These are phyloP conservation scores for Cepaea nemoralis DNA, from an alignment of 1,140 invertebrate genomes.

Conservation along the genomic window DNA sequence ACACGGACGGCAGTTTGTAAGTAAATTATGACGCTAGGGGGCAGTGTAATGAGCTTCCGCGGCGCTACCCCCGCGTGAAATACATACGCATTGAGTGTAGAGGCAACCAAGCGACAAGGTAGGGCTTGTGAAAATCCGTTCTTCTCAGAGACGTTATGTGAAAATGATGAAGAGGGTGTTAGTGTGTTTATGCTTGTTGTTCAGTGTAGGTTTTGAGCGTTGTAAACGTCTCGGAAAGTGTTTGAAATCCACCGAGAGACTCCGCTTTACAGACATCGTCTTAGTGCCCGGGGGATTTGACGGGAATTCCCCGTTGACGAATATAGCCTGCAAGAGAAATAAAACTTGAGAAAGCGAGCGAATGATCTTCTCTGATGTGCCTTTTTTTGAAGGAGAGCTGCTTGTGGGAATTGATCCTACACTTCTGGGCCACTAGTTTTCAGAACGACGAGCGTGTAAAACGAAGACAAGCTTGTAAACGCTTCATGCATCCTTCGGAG, in stretches of 20 bases:
- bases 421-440: neutral
- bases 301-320: constrained; percentile 7
- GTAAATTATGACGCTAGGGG: constrained; percentile 14
- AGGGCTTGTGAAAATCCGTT: neutral
- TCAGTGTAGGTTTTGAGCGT: neutral
- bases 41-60: constrained; percentile 6
- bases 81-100: constrained; percentile 8
- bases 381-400: neutral
- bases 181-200: constrained; percentile 4
- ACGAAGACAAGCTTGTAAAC: neutral
- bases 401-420: neutral
- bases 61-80: neutral
- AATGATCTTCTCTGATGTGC: neutral
- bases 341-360: neutral
- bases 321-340: constrained; percentile 4
- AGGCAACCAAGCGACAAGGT: constrained; percentile 9
- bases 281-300: neutral
- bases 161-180: constrained; percentile 11
- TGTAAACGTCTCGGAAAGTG: constrained; percentile 1
- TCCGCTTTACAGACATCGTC: neutral
- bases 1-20: neutral
- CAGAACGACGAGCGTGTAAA: neutral
- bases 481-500: neutral
- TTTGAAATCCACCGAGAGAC: constrained; percentile 4
- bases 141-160: neutral